Percentiles rank a stretch among this genome's conserved stretches.
phyloP scores from a whole-genome alignment of 2,797 vertebrate genomes.

The Chiloscyllium punctatum region DNA sequence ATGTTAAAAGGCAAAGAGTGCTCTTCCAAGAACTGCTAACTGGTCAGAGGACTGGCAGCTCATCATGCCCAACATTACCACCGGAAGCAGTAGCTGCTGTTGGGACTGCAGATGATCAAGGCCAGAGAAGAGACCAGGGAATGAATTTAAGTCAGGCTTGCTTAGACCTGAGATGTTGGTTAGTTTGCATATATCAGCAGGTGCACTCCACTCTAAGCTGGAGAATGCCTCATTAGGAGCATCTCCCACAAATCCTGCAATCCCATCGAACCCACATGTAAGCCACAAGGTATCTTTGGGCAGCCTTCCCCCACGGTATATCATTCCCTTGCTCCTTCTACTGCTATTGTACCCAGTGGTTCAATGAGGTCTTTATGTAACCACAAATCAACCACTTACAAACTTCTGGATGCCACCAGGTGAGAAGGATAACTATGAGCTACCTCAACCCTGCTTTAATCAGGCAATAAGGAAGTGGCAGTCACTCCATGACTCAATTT shows the following conservation, averaged over 20 bases:
- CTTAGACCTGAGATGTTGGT: background rate
- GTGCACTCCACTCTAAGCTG: background rate
- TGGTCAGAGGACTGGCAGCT: background rate
- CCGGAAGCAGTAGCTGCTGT: background rate
- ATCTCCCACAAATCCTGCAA: too few species aligned
- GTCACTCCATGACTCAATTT: too few species aligned
- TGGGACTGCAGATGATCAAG: background rate
- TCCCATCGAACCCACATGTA: too few species aligned
- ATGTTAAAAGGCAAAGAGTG: too few species aligned
- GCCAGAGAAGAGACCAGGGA: background rate
- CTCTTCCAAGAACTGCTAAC: too few species aligned
- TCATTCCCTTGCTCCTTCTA: too few species aligned
- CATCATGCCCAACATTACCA: background rate
- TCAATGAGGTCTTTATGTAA: background rate
- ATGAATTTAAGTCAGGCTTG: background rate
- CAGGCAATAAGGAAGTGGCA: too few species aligned
- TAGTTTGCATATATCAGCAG: background rate
- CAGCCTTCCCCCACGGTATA: background rate
- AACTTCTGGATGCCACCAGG: too few species aligned
- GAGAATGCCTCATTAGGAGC: too few species aligned
- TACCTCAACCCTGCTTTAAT: too few species aligned
- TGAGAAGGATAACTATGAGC: too few species aligned
- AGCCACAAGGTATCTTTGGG: background rate
- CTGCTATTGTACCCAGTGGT: background rate
- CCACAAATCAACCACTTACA: background rate